Base-by-base conservation (phyloP, 1,140 invertebrate genomes). In the Leptoteleia sp. region DNA sequence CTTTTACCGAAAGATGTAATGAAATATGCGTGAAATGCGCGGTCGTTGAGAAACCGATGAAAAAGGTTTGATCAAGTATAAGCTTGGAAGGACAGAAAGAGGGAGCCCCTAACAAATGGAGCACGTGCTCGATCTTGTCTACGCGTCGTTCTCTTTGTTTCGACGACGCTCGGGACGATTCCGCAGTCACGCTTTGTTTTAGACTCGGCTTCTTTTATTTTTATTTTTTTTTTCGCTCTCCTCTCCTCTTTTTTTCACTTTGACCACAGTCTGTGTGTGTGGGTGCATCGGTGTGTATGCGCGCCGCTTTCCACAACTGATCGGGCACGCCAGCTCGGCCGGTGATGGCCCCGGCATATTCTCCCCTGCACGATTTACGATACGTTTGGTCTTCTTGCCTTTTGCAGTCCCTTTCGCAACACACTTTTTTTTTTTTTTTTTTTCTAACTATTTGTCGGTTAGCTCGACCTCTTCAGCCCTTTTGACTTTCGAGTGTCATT, bases 301-400 rank as follows among this genome's bases (percentile, higher is more conserved):
- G 45, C 16, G 43, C 7, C 35, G 52, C 17, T 61, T 57, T 64
- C 37, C 55, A 62, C 43, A 17, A 62, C 40, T 25, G 38, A 61
- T 35, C 31, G 7, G 37, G 6, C 57, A 55, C 13, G 42, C 57
- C 47, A 48, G 55, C 15, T 25, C 54, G 52, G 52, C 43, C 48
- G 42, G 22, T 25, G 22, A 31, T 61, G 54, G 64, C 55, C 43
- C 17, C 29, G 33, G 19, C 61, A 80, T 73, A 73, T 73, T 50
- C 61, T 57, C 52, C 42, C 61, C 22, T 45, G 50, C 59, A n/a
- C 72, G 67, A 80, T 76, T 80, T 80, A 80, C 67, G 77, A 76
- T 72, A 67, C 52, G 61, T 76, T 76, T 67, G 59, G 59, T 70
- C 71, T 76, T 3, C 61, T 59, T 70, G 50, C 48, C 33, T 65